A percentile compares a stretch with the other conserved stretches of the same genome.
These are phyloP conservation scores for Drosophila orosa DNA, from an alignment of 1,140 invertebrate species.

Conservation along the genomic window DNA sequence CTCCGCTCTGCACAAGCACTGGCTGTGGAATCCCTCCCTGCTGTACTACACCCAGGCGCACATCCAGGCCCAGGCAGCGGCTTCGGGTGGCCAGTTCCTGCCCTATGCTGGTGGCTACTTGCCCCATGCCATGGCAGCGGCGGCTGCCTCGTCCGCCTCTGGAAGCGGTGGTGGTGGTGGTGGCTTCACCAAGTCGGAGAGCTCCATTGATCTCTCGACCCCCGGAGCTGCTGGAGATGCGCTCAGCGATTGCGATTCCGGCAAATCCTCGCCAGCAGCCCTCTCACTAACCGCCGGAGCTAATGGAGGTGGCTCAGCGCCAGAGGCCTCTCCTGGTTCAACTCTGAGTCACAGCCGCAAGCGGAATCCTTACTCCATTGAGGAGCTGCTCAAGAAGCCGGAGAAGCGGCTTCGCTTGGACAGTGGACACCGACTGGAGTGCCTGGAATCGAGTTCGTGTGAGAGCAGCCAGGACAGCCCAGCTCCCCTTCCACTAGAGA, in stretches of 20 bases:
- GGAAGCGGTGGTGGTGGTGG: slow-evolving; percentile 15
- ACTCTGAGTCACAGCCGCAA: slow-evolving; percentile 85
- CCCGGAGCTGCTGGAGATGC: slow-evolving; percentile 55
- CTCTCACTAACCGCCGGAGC: slow-evolving; percentile 34
- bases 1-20: slow-evolving; percentile 78
- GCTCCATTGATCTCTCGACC: slow-evolving; percentile 77
- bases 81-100: slow-evolving; percentile 62
- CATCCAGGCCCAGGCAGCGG: slow-evolving; percentile 69
- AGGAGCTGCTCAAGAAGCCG: slow-evolving; percentile 92
- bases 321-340: slow-evolving; percentile 14
- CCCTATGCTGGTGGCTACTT: slow-evolving; percentile 61
- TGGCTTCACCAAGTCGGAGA: slow-evolving; percentile 77
- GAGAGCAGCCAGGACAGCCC: slow-evolving; percentile 58
- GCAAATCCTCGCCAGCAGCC: slow-evolving; percentile 78
- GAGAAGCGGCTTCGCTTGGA: slow-evolving; percentile 85
- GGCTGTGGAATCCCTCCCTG: slow-evolving; percentile 82
- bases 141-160: slow-evolving; percentile 25
- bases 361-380: slow-evolving; percentile 93
- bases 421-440: slow-evolving; percentile 55
- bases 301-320: slow-evolving; percentile 4
- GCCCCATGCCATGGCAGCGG: slow-evolving; percentile 62
- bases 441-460: slow-evolving; percentile 61
- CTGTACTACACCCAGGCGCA: slow-evolving; percentile 80
- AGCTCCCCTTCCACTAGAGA: neutral
- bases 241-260: slow-evolving; percentile 77